Base-by-base conservation (phyloP, 2,113 vertebrate species). In the Callipepla californica region DNA sequence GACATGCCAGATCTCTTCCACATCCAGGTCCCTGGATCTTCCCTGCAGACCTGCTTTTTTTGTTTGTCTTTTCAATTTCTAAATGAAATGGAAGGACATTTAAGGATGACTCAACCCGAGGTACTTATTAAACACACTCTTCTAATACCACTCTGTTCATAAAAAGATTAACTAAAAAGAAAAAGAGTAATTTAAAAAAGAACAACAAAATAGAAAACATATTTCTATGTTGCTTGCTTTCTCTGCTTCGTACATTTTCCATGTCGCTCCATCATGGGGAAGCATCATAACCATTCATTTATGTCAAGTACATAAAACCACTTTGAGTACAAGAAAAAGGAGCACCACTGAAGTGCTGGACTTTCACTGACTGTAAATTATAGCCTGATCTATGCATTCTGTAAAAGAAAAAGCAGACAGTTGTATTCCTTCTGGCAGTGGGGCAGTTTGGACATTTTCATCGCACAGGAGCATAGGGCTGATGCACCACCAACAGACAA, bases 1-100 rank as follows among this genome's bases (percentile, higher is more conserved):
- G 87, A 87, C 93, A 95, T 62, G 61, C 65, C 72, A 90, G 85
- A 91, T 96, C 61, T 94, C 82, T 95, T 83, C 72, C 68, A 40
- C 36, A 55, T 67, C 47, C 12, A 55, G 83, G 63, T 77, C 42
- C 47, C 51, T 77, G 65, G 65, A 83, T 51, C 65, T 93, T 85
- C 82, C 75, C 92, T 80, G 76, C 28, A 95, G 79, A 92, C 30
- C n/a, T 85, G 36, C 4, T 40, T 68, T 73, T 50, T n/a, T 25
- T 40, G 18, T 53, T n/a, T n/a, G 3, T 8, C 23, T 11, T 32
- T 23, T 67, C n/a, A 21, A 14, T 32, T 3, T 26, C 68, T 53
- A 48, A 90, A 90, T 77, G 70, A 80, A 94, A 74, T 34, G 38
- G 36, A 91, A 94, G 44, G 65, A 69, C 23, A 28, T 85, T 82